Conservation (phyloP, 1,140 invertebrate species). For the Danaus plexippus region DNA sequence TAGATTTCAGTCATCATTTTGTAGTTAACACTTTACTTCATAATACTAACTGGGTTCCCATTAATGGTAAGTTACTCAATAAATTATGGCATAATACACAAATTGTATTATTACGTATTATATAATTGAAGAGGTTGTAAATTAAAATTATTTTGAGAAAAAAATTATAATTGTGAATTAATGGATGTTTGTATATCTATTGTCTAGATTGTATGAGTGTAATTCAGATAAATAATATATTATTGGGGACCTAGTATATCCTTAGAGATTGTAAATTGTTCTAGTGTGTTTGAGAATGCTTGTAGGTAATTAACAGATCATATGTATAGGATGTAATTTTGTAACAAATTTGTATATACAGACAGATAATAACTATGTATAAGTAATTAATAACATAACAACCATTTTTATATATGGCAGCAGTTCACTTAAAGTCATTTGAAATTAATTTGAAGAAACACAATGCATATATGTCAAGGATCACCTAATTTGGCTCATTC, state of each 20-base stretch:
- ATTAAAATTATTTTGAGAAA: no score
- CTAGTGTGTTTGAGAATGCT: conserved; percentile 36
- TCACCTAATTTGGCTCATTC: conserved; percentile 40
- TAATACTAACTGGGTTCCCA: conserved; percentile 10
- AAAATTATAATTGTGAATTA: no score
- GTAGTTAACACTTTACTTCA: background rate
- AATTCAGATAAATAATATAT: background rate
- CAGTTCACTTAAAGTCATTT: conserved; percentile 28
- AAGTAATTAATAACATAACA: conserved; percentile 31
- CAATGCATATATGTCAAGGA: conserved; percentile 38
- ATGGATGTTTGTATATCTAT: no score
- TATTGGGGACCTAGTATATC: conserved; percentile 20
- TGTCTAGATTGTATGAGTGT: background rate
- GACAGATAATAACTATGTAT: conserved; percentile 43
- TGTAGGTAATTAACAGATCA: conserved; percentile 23
- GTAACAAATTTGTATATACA: conserved; percentile 62
- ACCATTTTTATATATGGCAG: conserved; percentile 38
- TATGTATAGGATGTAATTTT: conserved; percentile 47
- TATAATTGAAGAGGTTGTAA: no score
- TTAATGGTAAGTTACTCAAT: background rate
- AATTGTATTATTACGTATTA: no score
- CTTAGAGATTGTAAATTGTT: conserved; percentile 28
- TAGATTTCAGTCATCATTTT: conserved; percentile 6
- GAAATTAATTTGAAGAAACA: no score
- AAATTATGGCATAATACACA: no score